Evolutionary conservation across 2,888 invertebrate genomes (phyloP), one percentile per base, ranked within the genome.

Genomic region (Drosophila emarginata): DNA sequence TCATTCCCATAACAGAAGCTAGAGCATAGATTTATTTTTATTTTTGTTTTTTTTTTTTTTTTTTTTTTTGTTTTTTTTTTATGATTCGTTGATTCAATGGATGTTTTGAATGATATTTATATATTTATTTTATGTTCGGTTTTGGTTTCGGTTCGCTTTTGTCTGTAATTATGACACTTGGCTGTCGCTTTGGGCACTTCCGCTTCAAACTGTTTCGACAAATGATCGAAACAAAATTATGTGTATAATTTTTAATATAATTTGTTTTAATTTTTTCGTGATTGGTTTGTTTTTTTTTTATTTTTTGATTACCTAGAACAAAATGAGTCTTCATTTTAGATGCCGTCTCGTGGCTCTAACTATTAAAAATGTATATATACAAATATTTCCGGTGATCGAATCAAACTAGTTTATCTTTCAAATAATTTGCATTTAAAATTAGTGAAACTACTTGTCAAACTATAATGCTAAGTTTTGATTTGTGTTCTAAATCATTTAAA

Each of bases 151-250:
- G 26, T 52, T 58, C 51, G 67, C 64, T 64, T 65, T 69, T 64
- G 74, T 80, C 79, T 72, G 84, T 77, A 84, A 80, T 82, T 82
- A 80, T 87, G 58, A 78, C 81, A 87, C 81, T 80, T 73, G 69
- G 56, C 66, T 62, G 74, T 67, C 66, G 81, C 87, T 70, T 59
- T 12, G 26, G 71, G 74, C 79, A 81, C 81, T 81, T 81, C 81
- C 81, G 81, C 72, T 67, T 72, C 45, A 40, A 40, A 40, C 15
- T 32, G 32, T 32, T 32, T 32, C 11, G 32, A 40, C 15, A 40
- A 40, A 21, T 12, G 59, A 60, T 32, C 18, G 59, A 32, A 14
- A 18, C 45, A 15, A 28, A 23, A 39, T 11, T 26, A 26, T 15
- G 5, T 36, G 18, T 18, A 21, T 21, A 18, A 18, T 45, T 21